Percentiles rank a stretch among this genome's conserved stretches.
Evolutionary conservation across 2,888 invertebrate genomes (phyloP).

Genomic region (Mythimna impura): DNA sequence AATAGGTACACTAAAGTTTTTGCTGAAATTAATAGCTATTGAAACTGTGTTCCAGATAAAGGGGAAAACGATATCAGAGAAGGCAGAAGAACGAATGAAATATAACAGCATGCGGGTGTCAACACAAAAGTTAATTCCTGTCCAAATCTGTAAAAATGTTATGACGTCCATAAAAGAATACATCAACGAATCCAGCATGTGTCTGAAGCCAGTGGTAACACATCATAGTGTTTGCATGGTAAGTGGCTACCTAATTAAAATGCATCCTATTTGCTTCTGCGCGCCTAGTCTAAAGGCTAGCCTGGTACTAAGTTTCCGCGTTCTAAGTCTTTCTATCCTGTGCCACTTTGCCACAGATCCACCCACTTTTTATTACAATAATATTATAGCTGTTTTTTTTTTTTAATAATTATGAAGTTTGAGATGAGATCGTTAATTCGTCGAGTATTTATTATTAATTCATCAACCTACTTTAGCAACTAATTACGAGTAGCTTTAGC

Average conservation of each 20-base stretch:
- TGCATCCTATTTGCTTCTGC: constrained; percentile 38
- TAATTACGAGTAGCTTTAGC: too few species aligned
- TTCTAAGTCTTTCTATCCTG: not conserved
- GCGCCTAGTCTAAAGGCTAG: constrained; percentile 44
- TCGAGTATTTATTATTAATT: too few species aligned
- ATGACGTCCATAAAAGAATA: constrained; percentile 64
- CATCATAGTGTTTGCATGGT: constrained; percentile 82
- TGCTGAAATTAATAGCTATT: too few species aligned
- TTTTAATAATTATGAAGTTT: too few species aligned
- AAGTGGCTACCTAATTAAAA: constrained; percentile 51
- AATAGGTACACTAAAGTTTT: too few species aligned
- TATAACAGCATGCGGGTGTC: constrained; percentile 81
- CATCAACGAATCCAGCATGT: constrained; percentile 73
- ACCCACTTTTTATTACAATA: not conserved
- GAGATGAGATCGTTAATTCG: too few species aligned
- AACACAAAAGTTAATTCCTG: constrained; percentile 76
- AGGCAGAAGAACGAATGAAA: constrained; percentile 78
- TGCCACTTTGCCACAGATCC: not conserved
- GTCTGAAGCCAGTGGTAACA: constrained; percentile 76
- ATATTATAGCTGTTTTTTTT: not conserved
- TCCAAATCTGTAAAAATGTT: constrained; percentile 67
- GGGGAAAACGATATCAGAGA: constrained; percentile 70
- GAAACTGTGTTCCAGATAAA: constrained; percentile 70
- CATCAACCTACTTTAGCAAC: too few species aligned
- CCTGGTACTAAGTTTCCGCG: constrained; percentile 41